Base-by-base conservation (phyloP, 2,113 vertebrate species). In the Aspidoscelis tigris region DNA sequence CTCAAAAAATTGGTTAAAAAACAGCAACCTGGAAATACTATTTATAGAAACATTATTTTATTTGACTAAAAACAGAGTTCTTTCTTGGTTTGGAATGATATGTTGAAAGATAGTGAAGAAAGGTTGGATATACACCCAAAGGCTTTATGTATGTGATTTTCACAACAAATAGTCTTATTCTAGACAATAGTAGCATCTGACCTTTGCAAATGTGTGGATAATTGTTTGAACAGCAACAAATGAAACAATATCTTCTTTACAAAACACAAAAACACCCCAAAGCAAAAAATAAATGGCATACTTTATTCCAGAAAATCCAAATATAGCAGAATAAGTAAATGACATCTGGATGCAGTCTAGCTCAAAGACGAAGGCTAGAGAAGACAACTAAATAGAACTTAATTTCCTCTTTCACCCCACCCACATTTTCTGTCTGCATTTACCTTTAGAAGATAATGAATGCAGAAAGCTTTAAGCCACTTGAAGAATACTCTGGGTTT, bases 181-280 rank as follows among this genome's bases (percentile, higher is more conserved):
- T 93, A 91, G 88, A 93, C 92, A 76, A 86, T 83, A 89, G 75
- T 94, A 91, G 20, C 92, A 92, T 85, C 86, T 96, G 89, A 95
- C 94, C 93, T 95, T 96, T 95, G 89, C 92, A 94, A 92, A 91
- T 84, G 91, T 84, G 91, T 89, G 80, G 79, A 92, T 78, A 86
- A 21, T 86, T 75, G 75, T 50, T 91, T 16, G 73, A 91, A 89
- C 83, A 91, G 41, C n/a, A 88, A 90, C 91, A 91, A 93, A 88
- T 86, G 88, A 95, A 85, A 92, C 89, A 81, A 9, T 82, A 89
- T 88, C 90, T 92, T 94, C 82, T 82, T 91, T 95, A 8, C 43
- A 33, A 33, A 33, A 33, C 33, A 33, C 33, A 33, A 33, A 33
- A 33, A 33, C 33, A 33, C 33, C 33, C 33, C 33, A 33, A 33